Percentiles rank a stretch among this genome's conserved stretches.
phyloP scores from a whole-genome alignment of 2,888 invertebrate species.

The Empis stercorea region DNA sequence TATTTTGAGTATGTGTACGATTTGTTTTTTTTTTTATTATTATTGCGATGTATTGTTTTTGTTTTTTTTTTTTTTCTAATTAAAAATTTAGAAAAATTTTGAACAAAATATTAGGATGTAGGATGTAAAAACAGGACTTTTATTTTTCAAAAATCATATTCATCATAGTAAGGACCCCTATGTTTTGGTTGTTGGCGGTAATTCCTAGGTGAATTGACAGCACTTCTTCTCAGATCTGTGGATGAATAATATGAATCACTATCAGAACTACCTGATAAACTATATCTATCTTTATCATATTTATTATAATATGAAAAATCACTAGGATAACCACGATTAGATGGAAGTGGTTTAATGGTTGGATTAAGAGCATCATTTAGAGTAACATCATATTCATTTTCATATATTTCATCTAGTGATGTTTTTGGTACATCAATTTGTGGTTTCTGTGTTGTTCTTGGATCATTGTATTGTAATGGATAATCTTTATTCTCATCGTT shows the following conservation, averaged over 20 bases:
- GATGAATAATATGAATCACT: constrained; percentile 35
- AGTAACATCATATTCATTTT: constrained; percentile 66
- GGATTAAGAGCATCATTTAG: constrained; percentile 71
- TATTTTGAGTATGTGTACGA: constrained; percentile 4
- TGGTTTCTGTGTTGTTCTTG: constrained; percentile 37
- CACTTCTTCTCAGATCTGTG: constrained; percentile 33
- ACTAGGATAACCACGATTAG: constrained; percentile 35
- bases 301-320: constrained; percentile 17
- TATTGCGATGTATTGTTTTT: no score
- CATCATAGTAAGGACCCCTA: constrained; percentile 4
- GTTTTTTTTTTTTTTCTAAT: no score
- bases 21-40: no score
- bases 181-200: not conserved
- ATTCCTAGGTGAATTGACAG: constrained; percentile 19
- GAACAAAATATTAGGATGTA: no score
- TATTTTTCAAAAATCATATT: constrained; percentile 1
- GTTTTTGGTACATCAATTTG: constrained; percentile 35
- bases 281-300: constrained; percentile 13
- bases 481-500: constrained; percentile 11
- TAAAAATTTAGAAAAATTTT: no score
- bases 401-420: constrained; percentile 51
- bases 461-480: constrained; percentile 15
- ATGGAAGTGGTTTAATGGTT: constrained; percentile 48
- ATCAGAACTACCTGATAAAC: constrained; percentile 11
- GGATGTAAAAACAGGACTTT: no score